Evolutionary conservation across 2,113 vertebrate species (phyloP), one percentile per base, ranked within the genome.

Genomic region (Melozone crissalis): DNA sequence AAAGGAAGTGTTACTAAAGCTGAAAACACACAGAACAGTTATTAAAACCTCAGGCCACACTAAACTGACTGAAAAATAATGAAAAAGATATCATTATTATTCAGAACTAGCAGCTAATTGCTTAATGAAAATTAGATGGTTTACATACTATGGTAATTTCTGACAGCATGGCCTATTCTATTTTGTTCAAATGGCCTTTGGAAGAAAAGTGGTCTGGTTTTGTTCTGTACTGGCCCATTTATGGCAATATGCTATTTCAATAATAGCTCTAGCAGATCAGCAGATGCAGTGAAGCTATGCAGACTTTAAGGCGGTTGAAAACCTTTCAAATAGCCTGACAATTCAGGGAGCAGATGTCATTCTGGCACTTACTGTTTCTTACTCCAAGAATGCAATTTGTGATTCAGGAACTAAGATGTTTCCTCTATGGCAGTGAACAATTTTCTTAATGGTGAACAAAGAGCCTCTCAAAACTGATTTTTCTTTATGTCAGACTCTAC

Each of bases 31-130:
- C 35, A 84, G 59, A 75, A 55, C 41, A 57, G 51, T 93, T 95
- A 96, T 83, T 87, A 86, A 97, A 96, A 91, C 68, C 62, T 93
- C 75, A 96, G 95, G 74, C 52, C 47, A 75, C 49, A 74, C 7
- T 44, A 84, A 87, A 94, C 49, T 54, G 58, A 66, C 74, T 91
- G 73, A 95, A 97, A 96, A 61, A 92, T 62, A 97, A 95, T 93
- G 93, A 92, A 82, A 96, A 95, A 54, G 33, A 31, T 39, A 51
- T 35, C 1, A 88, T 90, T 93, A 95, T 76, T 69, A 37, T 49
- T 49, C 83, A 89, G 47, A 93, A 54, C 39, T 47, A 84, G 46
- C 46, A 91, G 63, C 58, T 88, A 87, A 94, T 77, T 94, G 24
- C 84, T 92, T 80, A 94, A 96, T 37, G 44, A 93, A 96, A 95